Base-by-base conservation (phyloP, 2,113 vertebrate genomes). In the Brevimyrus niger region DNA sequence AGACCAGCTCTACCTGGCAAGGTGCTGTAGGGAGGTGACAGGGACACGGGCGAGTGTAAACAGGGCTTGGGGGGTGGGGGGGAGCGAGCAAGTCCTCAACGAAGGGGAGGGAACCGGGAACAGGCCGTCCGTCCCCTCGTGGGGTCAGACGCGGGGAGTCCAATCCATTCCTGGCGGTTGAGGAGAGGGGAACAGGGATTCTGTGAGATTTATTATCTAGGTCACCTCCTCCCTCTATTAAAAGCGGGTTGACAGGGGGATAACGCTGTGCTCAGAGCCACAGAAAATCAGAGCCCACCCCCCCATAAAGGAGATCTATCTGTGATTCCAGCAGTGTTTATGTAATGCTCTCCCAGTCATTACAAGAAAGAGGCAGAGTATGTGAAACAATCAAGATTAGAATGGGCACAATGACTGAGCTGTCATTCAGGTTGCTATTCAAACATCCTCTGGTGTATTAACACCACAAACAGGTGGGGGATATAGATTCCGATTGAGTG, bases 1-100 rank as follows among this genome's bases (percentile, higher is more conserved):
- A 94, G 95, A 95, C 95, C 95, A 96, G 93, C 91, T 95, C 94
- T 94, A 95, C 95, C 95, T 96, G 94, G 94, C 94, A 94, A 94
- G 94, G 94, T 90, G 89, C 92, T 92, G 91, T 93, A 92, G 92
- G 92, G 94, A 95, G 94, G 95, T 94, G 94, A 95, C 94, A 94
- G 91, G 47, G 89, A 90, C 93, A 93, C 94, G 94, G 94, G 90
- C 91, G 92, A 93, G 93, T 93, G 94, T 93, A 93, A 95, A 94
- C 90, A 89, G 88, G 91, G 89, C 89, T 82, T 2, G 87, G 38
- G 46, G 38, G 51, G 10, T 3, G 58, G 46, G 86, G 58, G 83
- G 17, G 46, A 6, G 3, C 17, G 2, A 53, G 69, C 27, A 44
- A 58, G 80, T 47, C 23, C 50, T 65, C 88, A 35, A 42, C 19